Evolutionary conservation across 2,888 invertebrate genomes (phyloP), one percentile per base, ranked within the genome.

Genomic region (Scaptomyza parva): DNA sequence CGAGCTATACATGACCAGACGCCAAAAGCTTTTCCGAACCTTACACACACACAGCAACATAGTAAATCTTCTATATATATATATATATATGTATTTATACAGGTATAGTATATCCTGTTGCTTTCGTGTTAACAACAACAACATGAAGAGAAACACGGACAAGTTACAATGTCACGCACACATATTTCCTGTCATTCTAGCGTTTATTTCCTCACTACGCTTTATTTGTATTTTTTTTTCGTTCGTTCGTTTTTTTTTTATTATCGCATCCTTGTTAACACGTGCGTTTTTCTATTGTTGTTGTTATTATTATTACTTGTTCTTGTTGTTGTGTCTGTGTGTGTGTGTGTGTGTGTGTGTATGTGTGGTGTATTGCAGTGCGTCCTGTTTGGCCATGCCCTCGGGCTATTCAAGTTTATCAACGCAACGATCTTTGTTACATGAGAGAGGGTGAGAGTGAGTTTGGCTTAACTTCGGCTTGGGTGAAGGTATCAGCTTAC

Each of bases 161-260:
- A 66, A 81, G 76, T 71, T 71, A 76, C 78, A 79, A 82, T 87
- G 87, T 87, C 87, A 87, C 85, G 87, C 84, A 85, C 82, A 84
- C 79, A 83, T 76, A 83, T 78, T 83, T 83, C 83, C 83, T 85
- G 85, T 82, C 83, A 85, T 78, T 83, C 75, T 67, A 71, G 80
- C 82, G 78, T 82, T 83, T 85, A 83, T 80, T 83, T 82, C 80
- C 78, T 74, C 80, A 79, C 81, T 70, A 70, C 66, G 63, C 63
- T 67, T 62, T 61, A 54, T 65, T n/a, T 47, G 18, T 47, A 47
- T 20, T 14, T 24, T 3, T 28, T 26, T 22, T 41, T n/a, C n/a
- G n/a, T n/a, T n/a, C n/a, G n/a, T n/a, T n/a, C n/a, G n/a, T n/a
- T n/a, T 18, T 8, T 1, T 55, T 51, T 58, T 61, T 59, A 71